Conservation (phyloP, 2,888 invertebrate genomes). For the Tachina lurida region DNA sequence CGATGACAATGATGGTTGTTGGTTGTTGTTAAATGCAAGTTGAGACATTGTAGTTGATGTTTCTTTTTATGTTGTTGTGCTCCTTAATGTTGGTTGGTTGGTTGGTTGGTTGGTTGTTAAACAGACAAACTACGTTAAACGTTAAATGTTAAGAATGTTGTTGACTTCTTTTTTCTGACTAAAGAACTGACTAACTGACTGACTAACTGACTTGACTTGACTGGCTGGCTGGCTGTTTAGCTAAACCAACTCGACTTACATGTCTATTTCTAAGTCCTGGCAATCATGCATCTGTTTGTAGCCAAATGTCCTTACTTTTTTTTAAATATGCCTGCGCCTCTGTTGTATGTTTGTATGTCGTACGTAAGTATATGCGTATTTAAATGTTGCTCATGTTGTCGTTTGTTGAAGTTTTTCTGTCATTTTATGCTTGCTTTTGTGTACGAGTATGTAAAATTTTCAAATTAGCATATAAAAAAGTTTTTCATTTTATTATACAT, state of each 20-base stretch:
- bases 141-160: conserved; percentile 61
- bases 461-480: conserved; percentile 66
- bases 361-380: neutral
- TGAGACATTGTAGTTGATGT: conserved; percentile 66
- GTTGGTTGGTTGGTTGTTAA: conserved; percentile 42
- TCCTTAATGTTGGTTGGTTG: conserved; percentile 16
- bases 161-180: conserved; percentile 51
- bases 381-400: conserved; percentile 63
- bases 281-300: conserved; percentile 48
- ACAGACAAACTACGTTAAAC: conserved; percentile 59
- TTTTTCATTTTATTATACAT: conserved; percentile 51
- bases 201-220: conserved; percentile 6
- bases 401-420: conserved; percentile 66
- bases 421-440: conserved; percentile 59
- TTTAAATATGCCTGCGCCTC: neutral
- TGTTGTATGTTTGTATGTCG: neutral
- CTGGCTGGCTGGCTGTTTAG: conserved; percentile 21
- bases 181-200: conserved; percentile 1
- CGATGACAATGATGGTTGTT: conserved; percentile 50
- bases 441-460: conserved; percentile 57
- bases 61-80: conserved; percentile 31
- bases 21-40: conserved; percentile 68
- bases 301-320: conserved; percentile 1
- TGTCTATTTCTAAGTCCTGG: conserved; percentile 48
- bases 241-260: conserved; percentile 51